These are phyloP conservation scores for Elachura formosa DNA, from an alignment of 2,113 vertebrate genomes.

Conservation along the genomic window DNA sequence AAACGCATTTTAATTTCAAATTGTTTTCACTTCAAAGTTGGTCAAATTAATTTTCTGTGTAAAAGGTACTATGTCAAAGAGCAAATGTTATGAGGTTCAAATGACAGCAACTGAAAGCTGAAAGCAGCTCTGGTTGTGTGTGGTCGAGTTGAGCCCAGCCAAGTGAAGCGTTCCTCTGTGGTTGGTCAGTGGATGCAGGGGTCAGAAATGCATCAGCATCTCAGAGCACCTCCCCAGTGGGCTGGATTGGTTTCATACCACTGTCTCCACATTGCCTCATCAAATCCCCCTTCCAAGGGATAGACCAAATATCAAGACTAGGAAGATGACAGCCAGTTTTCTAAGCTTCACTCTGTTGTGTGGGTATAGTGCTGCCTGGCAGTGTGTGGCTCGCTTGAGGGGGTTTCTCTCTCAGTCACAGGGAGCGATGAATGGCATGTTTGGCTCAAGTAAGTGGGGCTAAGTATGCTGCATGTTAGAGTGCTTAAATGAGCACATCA, in stretches of 20 bases:
- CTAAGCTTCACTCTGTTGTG: background rate
- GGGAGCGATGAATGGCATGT: fast-evolving
- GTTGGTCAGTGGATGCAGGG: background rate
- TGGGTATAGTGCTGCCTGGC: background rate
- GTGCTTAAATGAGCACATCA: background rate
- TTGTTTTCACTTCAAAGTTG: background rate
- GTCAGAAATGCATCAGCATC: background rate
- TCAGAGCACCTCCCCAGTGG: background rate
- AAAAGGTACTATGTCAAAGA: background rate
- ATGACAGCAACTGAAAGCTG: background rate
- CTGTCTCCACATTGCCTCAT: background rate
- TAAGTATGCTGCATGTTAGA: background rate
- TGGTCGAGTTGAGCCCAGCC: background rate
- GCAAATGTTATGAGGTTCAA: too few relatives aligned
- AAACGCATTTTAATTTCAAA: background rate
- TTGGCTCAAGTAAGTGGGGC: background rate
- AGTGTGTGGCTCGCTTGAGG: background rate
- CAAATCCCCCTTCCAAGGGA: background rate
- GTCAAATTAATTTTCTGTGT: background rate
- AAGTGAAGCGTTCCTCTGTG: background rate
- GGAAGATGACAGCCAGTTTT: background rate
- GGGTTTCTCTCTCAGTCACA: background rate
- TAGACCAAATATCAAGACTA: background rate
- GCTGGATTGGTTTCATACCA: background rate
- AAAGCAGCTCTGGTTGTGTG: background rate